Conservation (phyloP, 2,888 invertebrate genomes). For the Cepaea hortensis region DNA sequence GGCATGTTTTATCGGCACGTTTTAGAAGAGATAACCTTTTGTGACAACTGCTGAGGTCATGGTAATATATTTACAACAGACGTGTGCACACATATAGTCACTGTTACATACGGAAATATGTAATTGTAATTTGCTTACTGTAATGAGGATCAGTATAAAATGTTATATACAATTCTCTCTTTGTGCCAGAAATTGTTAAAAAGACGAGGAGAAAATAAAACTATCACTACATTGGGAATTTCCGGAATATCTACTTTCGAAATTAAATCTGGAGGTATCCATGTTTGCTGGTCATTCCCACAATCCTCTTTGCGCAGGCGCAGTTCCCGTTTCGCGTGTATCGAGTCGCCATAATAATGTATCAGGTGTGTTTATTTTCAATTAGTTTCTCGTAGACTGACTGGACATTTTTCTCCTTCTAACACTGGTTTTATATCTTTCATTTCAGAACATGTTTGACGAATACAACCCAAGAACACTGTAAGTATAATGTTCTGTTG, state of each 20-base stretch:
- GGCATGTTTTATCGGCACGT: too few relatives aligned
- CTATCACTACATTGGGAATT: constrained; percentile 23
- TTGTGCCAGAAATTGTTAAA: too few relatives aligned
- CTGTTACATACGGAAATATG: too few relatives aligned
- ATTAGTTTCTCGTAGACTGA: constrained; percentile 43
- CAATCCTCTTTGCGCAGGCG: constrained; percentile 60
- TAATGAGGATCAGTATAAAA: too few relatives aligned
- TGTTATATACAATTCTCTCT: too few relatives aligned
- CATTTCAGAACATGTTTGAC: constrained; percentile 66
- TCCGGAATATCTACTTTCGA: constrained; percentile 47
- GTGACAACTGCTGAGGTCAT: too few relatives aligned
- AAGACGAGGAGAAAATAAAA: not conserved
- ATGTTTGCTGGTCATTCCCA: constrained; percentile 56
- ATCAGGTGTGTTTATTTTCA: constrained; percentile 63
- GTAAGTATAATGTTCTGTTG: constrained; percentile 61
- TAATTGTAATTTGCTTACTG: too few relatives aligned
- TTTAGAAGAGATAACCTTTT: too few relatives aligned
- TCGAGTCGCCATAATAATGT: constrained; percentile 68
- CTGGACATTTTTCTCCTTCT: constrained; percentile 32
- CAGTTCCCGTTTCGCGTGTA: constrained; percentile 64
- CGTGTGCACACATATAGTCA: too few relatives aligned
- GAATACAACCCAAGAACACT: constrained; percentile 67
- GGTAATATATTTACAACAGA: too few relatives aligned
- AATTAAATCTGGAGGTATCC: constrained; percentile 38
- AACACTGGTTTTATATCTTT: constrained; percentile 53